Conservation (phyloP, 2,113 vertebrate species). For the Mormoops blainvillei region DNA sequence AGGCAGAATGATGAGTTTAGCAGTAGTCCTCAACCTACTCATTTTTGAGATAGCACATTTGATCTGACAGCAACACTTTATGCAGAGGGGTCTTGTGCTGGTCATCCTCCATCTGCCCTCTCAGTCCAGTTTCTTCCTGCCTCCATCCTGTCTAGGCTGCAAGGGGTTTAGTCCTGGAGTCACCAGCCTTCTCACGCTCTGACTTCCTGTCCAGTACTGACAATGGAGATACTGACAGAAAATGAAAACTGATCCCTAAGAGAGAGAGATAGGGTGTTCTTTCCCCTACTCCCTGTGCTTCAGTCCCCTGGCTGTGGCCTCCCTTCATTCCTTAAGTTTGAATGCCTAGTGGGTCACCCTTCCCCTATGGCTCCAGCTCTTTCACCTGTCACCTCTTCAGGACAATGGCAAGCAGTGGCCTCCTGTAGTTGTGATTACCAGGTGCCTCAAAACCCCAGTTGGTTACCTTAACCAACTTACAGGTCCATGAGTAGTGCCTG, state of each 20-base stretch:
- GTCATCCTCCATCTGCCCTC: rapidly evolving
- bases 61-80: rapidly evolving
- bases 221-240: background rate
- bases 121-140: background rate
- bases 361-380: background rate
- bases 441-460: rapidly evolving
- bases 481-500: rapidly evolving
- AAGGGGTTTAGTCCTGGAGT: rapidly evolving
- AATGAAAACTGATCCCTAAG: background rate
- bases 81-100: rapidly evolving
- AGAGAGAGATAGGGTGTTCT: background rate
- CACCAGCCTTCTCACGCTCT: background rate
- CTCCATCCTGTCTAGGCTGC: background rate
- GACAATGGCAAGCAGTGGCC: background rate
- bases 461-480: background rate
- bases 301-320: no score
- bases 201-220: background rate
- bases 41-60: background rate
- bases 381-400: background rate
- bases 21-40: background rate
- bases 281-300: rapidly evolving
- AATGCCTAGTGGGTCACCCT: rapidly evolving
- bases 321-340: rapidly evolving
- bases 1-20: no score
- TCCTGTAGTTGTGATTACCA: no score